A percentile compares a stretch with the other conserved stretches of the same genome.
Evolutionary conservation across 1,140 invertebrate genomes (phyloP).

Genomic region (Drosophila arawakana): DNA sequence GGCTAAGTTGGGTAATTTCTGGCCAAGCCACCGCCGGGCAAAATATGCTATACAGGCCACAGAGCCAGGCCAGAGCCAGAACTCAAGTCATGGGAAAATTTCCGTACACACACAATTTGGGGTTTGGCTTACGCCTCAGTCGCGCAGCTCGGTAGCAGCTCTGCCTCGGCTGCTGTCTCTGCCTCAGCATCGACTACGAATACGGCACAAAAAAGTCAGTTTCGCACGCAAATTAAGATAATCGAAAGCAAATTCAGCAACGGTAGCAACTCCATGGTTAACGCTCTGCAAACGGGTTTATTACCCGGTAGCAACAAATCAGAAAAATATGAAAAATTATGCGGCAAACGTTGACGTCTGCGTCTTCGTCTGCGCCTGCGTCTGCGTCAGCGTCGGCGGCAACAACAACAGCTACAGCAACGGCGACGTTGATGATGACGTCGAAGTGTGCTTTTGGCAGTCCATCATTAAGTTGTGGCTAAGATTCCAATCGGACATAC

Average conservation of each 20-base stretch:
- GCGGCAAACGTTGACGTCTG: slow-evolving; percentile 40
- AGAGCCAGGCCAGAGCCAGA: slow-evolving; percentile 41
- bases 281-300: slow-evolving; percentile 75
- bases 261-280: slow-evolving; percentile 78
- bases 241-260: slow-evolving; percentile 82
- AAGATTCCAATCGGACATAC: slow-evolving; percentile 80
- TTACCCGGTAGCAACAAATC: slow-evolving; percentile 82
- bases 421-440: slow-evolving; percentile 54
- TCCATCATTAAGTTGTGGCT: slow-evolving; percentile 82
- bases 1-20: slow-evolving; percentile 76
- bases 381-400: not conserved
- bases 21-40: slow-evolving; percentile 80
- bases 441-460: slow-evolving; percentile 83
- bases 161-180: not conserved
- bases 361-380: slow-evolving; percentile 53
- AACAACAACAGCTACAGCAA: slow-evolving; percentile 43
- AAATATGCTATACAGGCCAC: slow-evolving; percentile 65
- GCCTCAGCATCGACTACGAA: slow-evolving; percentile 9
- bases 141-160: slow-evolving; percentile 14
- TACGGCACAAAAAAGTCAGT: slow-evolving; percentile 76
- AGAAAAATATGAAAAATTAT: slow-evolving; percentile 83
- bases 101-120: slow-evolving; percentile 83
- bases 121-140: slow-evolving; percentile 76
- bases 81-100: slow-evolving; percentile 80
- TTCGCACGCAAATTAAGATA: slow-evolving; percentile 84